Conservation (phyloP, 2,797 vertebrate genomes). For the Dallia pectoralis region DNA sequence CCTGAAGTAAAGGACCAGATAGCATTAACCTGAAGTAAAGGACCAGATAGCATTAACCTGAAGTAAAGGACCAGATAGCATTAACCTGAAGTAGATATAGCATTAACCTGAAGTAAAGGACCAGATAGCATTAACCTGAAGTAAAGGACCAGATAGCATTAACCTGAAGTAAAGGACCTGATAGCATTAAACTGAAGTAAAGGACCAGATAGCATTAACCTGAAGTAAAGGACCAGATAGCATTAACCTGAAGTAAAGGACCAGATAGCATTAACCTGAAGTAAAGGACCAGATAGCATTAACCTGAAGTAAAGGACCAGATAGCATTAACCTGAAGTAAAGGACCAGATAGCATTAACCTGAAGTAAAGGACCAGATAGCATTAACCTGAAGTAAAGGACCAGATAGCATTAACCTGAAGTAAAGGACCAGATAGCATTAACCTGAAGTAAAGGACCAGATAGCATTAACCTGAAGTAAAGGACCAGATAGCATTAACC, state of each 20-base stretch:
- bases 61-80: conserved; percentile 34
- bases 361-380: not conserved
- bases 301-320: conserved; percentile 33
- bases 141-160: conserved; percentile 33
- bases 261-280: not conserved
- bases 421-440: conserved; percentile 2
- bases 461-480: conserved; percentile 33
- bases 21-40: not conserved
- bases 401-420: conserved; percentile 19
- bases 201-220: too few relatives aligned
- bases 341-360: not conserved
- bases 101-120: not conserved
- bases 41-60: too few relatives aligned
- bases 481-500: conserved; percentile 22
- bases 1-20: conserved; percentile 18
- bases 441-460: not conserved
- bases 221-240: conserved; percentile 31
- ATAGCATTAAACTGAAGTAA: not conserved
- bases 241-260: conserved; percentile 24
- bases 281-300: too few relatives aligned
- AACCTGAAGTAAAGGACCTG: conserved; percentile 18
- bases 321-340: conserved; percentile 21
- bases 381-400: conserved; percentile 34
- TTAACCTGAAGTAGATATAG: conserved; percentile 20
- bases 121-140: conserved; percentile 15